Percentiles rank a stretch among this genome's conserved stretches.
phyloP scores from a whole-genome alignment of 2,888 invertebrate species.

The Artemia sp. region DNA sequence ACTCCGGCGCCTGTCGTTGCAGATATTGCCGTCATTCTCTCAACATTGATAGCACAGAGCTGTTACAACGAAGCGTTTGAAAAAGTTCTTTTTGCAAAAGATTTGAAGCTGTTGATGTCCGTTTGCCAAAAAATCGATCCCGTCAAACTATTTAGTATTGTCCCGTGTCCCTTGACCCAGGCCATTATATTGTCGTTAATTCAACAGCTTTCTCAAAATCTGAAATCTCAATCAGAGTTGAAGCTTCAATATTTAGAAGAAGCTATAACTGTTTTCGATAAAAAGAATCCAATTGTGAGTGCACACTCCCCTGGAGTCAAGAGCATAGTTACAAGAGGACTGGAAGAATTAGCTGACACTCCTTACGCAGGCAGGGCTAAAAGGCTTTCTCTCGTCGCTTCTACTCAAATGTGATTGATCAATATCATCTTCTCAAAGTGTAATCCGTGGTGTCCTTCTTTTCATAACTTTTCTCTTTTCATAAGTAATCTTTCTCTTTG shows the following conservation, averaged over 20 bases:
- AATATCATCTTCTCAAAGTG: too few relatives aligned
- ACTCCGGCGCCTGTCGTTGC: constrained; percentile 7
- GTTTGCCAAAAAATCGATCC: constrained; percentile 72
- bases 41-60: constrained; percentile 8
- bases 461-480: too few relatives aligned
- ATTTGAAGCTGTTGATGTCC: constrained; percentile 65
- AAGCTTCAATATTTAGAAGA: constrained; percentile 70
- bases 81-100: constrained; percentile 64
- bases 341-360: constrained; percentile 35
- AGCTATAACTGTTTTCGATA: constrained; percentile 64
- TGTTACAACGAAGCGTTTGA: constrained; percentile 20
- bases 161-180: constrained; percentile 58
- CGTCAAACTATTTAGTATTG: constrained; percentile 48
- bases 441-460: too few relatives aligned
- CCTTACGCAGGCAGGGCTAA: background rate
- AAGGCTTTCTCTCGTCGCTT: background rate
- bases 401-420: background rate
- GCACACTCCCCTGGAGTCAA: constrained; percentile 67
- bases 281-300: constrained; percentile 52
- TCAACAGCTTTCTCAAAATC: constrained; percentile 80
- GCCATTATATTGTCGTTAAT: constrained; percentile 79
- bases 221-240: constrained; percentile 61
- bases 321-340: constrained; percentile 53
- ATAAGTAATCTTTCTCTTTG: too few relatives aligned
- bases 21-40: constrained; percentile 1